phyloP scores from a whole-genome alignment of 92 coral and sea anemone species.

The Micromussa lordhowensis region DNA sequence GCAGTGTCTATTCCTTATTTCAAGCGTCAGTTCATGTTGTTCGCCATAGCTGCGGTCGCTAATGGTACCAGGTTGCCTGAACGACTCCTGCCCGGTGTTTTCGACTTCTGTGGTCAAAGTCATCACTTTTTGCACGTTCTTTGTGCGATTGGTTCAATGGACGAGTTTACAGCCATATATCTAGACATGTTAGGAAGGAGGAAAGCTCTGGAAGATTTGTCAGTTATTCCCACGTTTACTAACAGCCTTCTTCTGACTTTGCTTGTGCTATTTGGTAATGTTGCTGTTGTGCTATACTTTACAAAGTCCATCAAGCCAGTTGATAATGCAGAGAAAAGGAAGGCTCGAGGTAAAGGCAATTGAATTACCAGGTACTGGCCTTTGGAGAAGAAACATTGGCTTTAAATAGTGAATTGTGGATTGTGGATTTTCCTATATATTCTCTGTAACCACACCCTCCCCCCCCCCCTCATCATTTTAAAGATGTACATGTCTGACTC shows the following conservation, averaged over 20 bases:
- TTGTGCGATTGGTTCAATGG: constrained; percentile 84
- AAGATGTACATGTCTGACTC: no score
- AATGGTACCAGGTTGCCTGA: constrained; percentile 90
- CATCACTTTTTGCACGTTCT: constrained; percentile 97
- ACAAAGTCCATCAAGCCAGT: constrained; percentile 64
- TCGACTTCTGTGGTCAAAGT: constrained; percentile 92
- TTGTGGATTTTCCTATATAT: no score
- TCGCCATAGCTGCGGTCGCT: constrained; percentile 85
- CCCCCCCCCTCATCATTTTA: no score
- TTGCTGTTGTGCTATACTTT: constrained; percentile 86
- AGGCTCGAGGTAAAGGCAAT: constrained; percentile 10
- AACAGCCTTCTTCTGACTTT: constrained; percentile 81
- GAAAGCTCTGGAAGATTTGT: constrained; percentile 42
- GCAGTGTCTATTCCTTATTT: constrained; percentile 75
- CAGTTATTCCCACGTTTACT: constrained; percentile 65
- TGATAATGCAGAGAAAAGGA: constrained; percentile 19
- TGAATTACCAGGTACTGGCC: not conserved
- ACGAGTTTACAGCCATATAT: constrained; percentile 79
- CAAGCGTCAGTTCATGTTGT: constrained; percentile 82
- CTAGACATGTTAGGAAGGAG: constrained; percentile 84
- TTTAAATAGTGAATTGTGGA: not conserved
- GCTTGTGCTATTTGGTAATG: constrained; percentile 69
- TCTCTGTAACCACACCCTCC: no score
- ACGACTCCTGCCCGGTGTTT: constrained; percentile 84
- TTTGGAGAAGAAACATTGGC: not conserved